Evolutionary conservation across 2,888 invertebrate species (phyloP).

Genomic region (Eurois occulta): DNA sequence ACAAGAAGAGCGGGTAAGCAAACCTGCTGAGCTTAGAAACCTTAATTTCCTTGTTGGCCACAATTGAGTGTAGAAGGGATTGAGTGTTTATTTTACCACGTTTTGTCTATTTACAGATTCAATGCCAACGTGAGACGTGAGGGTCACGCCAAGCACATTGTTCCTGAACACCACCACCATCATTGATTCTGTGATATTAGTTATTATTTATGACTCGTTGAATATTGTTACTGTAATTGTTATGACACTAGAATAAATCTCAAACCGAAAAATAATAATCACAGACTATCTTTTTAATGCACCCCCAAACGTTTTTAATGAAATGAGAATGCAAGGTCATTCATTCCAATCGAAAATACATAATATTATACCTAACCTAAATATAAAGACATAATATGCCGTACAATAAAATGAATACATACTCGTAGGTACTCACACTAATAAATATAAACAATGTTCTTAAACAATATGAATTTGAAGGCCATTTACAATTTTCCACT

Average conservation of each 20-base stretch:
- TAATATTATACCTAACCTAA: no score
- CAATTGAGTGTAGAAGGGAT: not conserved
- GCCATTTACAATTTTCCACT: no score
- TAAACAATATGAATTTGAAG: no score
- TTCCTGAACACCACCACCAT: constrained; percentile 57
- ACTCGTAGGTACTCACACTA: not conserved
- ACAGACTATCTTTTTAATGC: not conserved
- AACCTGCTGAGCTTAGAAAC: not conserved
- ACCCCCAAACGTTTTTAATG: not conserved
- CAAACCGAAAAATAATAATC: not conserved
- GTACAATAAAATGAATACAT: not conserved
- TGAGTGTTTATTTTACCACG: not conserved
- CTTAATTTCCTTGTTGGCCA: not conserved
- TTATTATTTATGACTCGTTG: constrained; percentile 7
- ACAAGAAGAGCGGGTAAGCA: constrained; percentile 58
- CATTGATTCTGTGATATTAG: constrained; percentile 41
- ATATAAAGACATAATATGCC: not conserved
- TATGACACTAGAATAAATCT: constrained; percentile 25
- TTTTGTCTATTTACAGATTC: constrained; percentile 24
- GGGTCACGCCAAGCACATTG: constrained; percentile 64
- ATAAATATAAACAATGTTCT: not conserved
- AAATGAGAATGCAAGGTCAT: not conserved
- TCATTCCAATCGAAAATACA: not conserved
- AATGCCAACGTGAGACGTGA: constrained; percentile 60
- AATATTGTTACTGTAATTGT: constrained; percentile 32